Evolutionary conservation across 2,888 invertebrate species (phyloP).

Genomic region (Phengaris alcon): DNA sequence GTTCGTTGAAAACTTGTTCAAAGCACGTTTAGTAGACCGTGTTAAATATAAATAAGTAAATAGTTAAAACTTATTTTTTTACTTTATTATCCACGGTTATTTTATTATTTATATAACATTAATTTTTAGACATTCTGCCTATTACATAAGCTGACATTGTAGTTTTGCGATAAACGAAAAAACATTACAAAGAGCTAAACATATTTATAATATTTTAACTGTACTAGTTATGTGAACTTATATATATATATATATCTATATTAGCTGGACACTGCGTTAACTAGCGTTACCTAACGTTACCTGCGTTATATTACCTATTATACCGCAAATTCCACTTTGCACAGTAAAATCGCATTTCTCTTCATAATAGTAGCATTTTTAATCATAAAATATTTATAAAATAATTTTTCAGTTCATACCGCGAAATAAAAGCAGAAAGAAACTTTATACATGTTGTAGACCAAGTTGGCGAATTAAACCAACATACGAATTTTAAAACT

Average conservation of each 20-base stretch:
- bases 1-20: background rate
- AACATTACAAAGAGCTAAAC: background rate
- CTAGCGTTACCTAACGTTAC: too few relatives aligned
- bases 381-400: constrained; percentile 5
- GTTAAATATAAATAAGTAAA: background rate
- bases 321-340: background rate
- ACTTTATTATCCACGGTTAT: too few relatives aligned
- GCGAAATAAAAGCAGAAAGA: constrained; percentile 19
- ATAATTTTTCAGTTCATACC: constrained; percentile 4
- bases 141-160: too few relatives aligned
- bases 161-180: background rate
- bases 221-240: background rate
- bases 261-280: background rate
- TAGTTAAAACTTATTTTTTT: too few relatives aligned
- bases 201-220: background rate
- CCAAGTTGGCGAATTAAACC: constrained; percentile 16
- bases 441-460: constrained; percentile 6
- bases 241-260: too few relatives aligned
- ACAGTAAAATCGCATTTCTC: background rate
- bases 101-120: too few relatives aligned
- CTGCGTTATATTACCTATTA: too few relatives aligned
- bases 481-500: constrained; percentile 19
- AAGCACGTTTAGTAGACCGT: background rate
- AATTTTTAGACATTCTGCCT: too few relatives aligned
- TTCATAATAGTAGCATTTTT: constrained; percentile 2